Evolutionary conservation across 2,797 vertebrate genomes (phyloP).

Genomic region (Argya squamiceps): DNA sequence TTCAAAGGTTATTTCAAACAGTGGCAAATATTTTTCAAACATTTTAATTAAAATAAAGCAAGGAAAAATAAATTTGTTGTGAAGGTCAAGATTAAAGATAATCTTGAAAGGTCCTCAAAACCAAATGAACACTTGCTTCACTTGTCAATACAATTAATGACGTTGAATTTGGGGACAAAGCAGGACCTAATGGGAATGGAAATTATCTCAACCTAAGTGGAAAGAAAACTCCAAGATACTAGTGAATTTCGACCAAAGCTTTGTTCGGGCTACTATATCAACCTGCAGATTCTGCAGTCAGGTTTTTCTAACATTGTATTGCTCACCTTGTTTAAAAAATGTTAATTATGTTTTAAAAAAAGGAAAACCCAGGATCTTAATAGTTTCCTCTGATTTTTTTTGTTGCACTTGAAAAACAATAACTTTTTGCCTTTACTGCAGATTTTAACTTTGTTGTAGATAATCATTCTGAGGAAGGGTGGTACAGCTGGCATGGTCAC

Average conservation of each 20-base stretch:
- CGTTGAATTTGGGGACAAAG: not conserved
- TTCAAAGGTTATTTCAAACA: conserved; percentile 35
- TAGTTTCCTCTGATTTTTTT: not conserved
- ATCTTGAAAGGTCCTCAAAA: conserved; percentile 1
- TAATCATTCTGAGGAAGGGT: not conserved
- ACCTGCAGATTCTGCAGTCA: not conserved
- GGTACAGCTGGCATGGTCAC: not conserved
- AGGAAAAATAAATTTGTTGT: not conserved
- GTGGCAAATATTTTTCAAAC: not conserved
- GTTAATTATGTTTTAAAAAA: not conserved
- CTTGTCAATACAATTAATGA: not conserved
- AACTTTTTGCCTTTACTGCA: not conserved
- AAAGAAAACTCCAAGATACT: not conserved
- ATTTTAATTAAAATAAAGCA: conserved; percentile 20
- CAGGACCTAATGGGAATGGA: not conserved
- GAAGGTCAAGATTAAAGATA: conserved; percentile 14
- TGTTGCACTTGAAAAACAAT: not conserved
- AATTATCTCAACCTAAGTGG: not conserved
- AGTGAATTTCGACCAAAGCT: not conserved
- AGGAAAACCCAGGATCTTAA: not conserved
- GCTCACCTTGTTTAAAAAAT: not conserved
- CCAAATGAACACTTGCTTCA: not conserved
- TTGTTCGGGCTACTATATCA: not conserved
- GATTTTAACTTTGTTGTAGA: not conserved
- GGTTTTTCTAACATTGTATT: not conserved